These are phyloP conservation scores for Zygogramma bicolorata DNA, from an alignment of 2,888 invertebrate species.

Conservation along the genomic window DNA sequence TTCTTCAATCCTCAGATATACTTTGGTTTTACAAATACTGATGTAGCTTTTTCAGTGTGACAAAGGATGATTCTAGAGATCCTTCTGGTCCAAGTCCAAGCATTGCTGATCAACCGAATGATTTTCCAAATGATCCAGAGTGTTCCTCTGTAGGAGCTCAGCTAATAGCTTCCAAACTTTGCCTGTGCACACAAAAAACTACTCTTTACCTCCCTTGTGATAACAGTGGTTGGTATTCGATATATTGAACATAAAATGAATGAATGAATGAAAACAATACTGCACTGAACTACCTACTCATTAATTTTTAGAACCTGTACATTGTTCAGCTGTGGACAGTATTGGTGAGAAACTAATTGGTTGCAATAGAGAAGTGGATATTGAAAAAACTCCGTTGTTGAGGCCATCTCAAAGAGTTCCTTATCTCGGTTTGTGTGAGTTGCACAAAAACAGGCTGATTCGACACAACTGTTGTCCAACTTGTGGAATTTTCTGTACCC, in stretches of 20 bases:
- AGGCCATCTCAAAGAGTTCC: conserved; percentile 82
- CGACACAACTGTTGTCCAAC: conserved; percentile 91
- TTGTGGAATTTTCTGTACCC: conserved; percentile 91
- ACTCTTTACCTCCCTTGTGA: conserved; percentile 52
- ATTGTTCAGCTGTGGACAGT: conserved; percentile 82
- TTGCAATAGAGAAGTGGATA: conserved; percentile 79
- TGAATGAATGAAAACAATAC: too few species aligned
- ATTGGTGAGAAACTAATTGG: conserved; percentile 82
- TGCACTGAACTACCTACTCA: too few species aligned
- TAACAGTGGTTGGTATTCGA: conserved; percentile 54
- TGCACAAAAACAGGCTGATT: conserved; percentile 81
- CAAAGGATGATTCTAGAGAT: conserved; percentile 33
- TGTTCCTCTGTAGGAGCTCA: conserved; percentile 51
- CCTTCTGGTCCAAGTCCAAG: conserved; percentile 34
- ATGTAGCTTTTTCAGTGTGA: not conserved
- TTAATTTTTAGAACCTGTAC: conserved; percentile 71
- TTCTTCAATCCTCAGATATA: too few species aligned
- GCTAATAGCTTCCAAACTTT: conserved; percentile 55
- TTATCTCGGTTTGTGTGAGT: conserved; percentile 82
- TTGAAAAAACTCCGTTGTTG: conserved; percentile 71
- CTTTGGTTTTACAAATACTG: not conserved
- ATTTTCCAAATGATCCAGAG: conserved; percentile 53
- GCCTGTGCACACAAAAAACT: conserved; percentile 59
- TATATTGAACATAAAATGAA: too few species aligned
- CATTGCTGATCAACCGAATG: conserved; percentile 51